phyloP scores from a whole-genome alignment of 2,113 vertebrate species.

The Clarias macrocephalus region DNA sequence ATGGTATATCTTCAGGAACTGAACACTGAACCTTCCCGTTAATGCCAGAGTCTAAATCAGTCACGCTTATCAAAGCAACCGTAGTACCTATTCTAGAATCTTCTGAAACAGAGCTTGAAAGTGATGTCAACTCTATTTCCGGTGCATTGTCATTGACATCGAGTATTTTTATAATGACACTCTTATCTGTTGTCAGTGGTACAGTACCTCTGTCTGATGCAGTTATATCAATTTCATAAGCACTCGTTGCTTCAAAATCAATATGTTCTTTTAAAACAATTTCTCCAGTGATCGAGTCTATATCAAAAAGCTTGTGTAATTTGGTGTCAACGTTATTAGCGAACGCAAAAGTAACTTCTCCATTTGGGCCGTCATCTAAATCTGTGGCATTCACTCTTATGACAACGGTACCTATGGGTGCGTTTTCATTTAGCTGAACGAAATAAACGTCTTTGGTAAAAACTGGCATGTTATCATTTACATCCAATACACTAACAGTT shows the following conservation, averaged over 20 bases:
- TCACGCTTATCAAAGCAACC: conserved; percentile 56
- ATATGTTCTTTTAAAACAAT: conserved; percentile 45
- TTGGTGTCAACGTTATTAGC: conserved; percentile 35
- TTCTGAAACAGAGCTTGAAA: conserved; percentile 74
- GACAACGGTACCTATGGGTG: conserved; percentile 44
- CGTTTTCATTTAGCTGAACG: conserved; percentile 48
- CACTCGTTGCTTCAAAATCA: conserved; percentile 52
- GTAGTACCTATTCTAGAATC: conserved; percentile 53
- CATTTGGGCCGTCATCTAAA: conserved; percentile 56
- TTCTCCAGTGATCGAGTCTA: conserved; percentile 53
- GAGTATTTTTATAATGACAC: conserved; percentile 52
- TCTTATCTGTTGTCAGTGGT: conserved; percentile 53
- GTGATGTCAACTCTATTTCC: conserved; percentile 78
- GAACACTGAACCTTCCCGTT: conserved; percentile 65
- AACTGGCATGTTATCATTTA: conserved; percentile 61
- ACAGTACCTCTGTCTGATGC: conserved; percentile 53
- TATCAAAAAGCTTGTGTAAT: conserved; percentile 47
- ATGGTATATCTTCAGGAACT: conserved; percentile 58
- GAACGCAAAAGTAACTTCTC: conserved; percentile 56
- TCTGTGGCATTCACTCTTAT: conserved; percentile 59
- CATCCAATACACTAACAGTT: conserved; percentile 54
- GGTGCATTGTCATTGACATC: conserved; percentile 75
- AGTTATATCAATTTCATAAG: conserved; percentile 58
- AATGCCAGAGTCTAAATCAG: conserved; percentile 55
- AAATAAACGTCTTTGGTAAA: conserved; percentile 54